A percentile compares a stretch with the other conserved stretches of the same genome.
Conservation (phyloP, 2,888 invertebrate genomes). For the Hesperia comma region DNA sequence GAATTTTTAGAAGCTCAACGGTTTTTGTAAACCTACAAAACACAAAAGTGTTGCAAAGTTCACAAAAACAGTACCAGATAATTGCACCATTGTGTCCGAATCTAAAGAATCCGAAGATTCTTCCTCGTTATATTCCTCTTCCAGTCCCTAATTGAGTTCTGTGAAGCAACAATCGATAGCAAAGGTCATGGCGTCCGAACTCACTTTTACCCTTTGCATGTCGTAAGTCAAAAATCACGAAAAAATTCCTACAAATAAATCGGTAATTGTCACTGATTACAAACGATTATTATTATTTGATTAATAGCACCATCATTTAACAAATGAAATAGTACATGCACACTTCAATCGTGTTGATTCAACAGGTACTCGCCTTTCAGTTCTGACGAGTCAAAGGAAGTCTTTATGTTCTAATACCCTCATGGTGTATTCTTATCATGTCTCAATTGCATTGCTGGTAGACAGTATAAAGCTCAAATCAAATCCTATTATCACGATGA, state of each 20-base stretch:
- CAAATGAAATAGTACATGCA: constrained; percentile 25
- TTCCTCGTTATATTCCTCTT: constrained; percentile 21
- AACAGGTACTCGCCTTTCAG: constrained; percentile 30
- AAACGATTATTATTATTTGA: constrained; percentile 34
- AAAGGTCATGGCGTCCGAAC: constrained; percentile 26
- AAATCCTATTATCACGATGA: constrained; percentile 37
- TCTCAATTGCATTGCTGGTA: constrained; percentile 29
- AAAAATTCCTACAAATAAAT: constrained; percentile 28
- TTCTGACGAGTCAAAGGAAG: constrained; percentile 32
- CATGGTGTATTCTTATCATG: constrained; percentile 25
- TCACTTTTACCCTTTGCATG: constrained; percentile 27
- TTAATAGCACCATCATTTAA: constrained; percentile 32
- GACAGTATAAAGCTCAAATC: constrained; percentile 34
- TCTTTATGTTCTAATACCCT: constrained; percentile 35
- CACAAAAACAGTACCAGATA: constrained; percentile 6
- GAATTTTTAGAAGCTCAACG: background rate
- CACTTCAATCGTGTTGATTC: constrained; percentile 27
- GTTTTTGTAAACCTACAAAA: constrained; percentile 3
- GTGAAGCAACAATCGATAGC: constrained; percentile 35
- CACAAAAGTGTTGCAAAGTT: constrained; percentile 4
- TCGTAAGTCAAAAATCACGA: constrained; percentile 29
- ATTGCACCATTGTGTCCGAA: constrained; percentile 19
- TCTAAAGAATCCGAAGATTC: constrained; percentile 19
- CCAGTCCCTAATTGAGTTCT: constrained; percentile 31
- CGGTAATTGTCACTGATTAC: constrained; percentile 35